These are phyloP conservation scores for Xenus cinereus DNA, from an alignment of 2,113 vertebrate genomes.

Conservation along the genomic window DNA sequence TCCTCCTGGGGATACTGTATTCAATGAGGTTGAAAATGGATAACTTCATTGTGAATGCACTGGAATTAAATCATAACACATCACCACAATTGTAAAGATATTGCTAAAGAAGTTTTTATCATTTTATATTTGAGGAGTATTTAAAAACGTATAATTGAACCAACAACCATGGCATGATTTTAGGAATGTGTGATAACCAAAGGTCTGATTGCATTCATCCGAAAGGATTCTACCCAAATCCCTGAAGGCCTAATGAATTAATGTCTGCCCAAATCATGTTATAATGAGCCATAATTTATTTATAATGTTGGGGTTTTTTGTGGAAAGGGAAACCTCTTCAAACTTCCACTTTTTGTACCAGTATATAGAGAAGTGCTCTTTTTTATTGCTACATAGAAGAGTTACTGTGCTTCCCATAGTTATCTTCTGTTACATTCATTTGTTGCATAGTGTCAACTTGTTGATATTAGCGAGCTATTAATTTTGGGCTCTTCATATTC, in stretches of 20 bases:
- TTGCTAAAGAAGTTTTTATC: conserved; percentile 22
- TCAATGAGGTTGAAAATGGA: conserved; percentile 25
- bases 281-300: conserved; percentile 7
- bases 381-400: background rate
- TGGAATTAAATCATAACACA: background rate
- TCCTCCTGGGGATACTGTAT: background rate
- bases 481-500: background rate
- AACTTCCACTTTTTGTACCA: background rate
- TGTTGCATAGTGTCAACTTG: background rate
- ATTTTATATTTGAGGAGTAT: background rate
- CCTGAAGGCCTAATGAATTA: conserved; percentile 19
- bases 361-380: background rate
- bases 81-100: background rate
- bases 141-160: conserved; percentile 6
- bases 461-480: background rate
- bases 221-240: background rate
- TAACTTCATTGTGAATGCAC: background rate
- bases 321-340: background rate
- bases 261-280: conserved; percentile 24
- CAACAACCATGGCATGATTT: background rate
- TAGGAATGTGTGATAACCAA: background rate
- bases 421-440: background rate
- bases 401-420: background rate
- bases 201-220: background rate
- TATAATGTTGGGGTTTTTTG: background rate